Base-by-base conservation (phyloP, 2,888 invertebrate genomes). In the Malacosoma neustria region DNA sequence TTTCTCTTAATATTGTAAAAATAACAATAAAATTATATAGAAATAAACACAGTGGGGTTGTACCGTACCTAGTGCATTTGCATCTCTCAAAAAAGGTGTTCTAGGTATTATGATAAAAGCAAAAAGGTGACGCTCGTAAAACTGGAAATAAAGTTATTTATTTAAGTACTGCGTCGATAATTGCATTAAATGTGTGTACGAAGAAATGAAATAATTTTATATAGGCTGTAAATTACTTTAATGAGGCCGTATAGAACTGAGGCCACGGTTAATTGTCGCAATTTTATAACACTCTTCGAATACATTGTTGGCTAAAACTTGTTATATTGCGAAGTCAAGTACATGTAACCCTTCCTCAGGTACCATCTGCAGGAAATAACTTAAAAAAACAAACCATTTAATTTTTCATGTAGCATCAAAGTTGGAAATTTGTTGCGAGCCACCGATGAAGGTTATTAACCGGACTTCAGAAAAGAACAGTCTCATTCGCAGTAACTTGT, bases 161-260 rank as follows among this genome's bases (percentile, higher is more conserved):
- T n/a, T 67, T 68, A 63, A 71, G 55, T 67, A 61, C 66, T 61
- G 55, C 57, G 58, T 55, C 57, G 55, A 71, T 74, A 66, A 72
- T 76, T 72, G 67, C 65, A 58, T 61, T 59, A 65, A 72, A 73
- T 71, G 69, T 74, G 64, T 72, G 58, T 54, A 54, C 48, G 51
- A 54, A 55, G 53, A 71, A 67, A 33, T 69, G 58, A 62, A 72
- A 70, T 71, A 61, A 66, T 72, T 80, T 80, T 74, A 79, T 74
- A 71, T 58, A 43, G 55, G 58, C 45, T 55, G 65, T 81, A 79
- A 80, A 80, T 76, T 55, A 67, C 45, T 62, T 68, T 72, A 67
- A 72, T 68, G 9, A 22, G 22, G 22, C 22, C 7, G 2, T 22
- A 22, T 9, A 22, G 22, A 9, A 22, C 22, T 22, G 2, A 9